phyloP scores from a whole-genome alignment of 2,888 invertebrate species.

The Drosophila niveifrons region DNA sequence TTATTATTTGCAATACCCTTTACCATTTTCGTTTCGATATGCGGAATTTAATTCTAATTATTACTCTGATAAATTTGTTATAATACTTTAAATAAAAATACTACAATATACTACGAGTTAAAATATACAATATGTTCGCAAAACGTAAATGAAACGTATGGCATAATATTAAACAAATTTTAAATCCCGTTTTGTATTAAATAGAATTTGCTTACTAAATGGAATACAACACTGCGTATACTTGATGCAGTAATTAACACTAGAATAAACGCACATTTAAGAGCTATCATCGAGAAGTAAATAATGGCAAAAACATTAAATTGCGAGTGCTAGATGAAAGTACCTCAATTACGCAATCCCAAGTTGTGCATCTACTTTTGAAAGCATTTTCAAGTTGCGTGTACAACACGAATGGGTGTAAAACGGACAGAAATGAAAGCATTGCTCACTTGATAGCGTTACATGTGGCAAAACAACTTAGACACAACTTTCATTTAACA shows the following conservation, averaged over 20 bases:
- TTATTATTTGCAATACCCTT: neutral
- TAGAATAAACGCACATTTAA: neutral
- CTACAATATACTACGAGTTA: no score
- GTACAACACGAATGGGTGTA: conserved; percentile 7
- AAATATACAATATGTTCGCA: no score
- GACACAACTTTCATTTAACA: conserved; percentile 39
- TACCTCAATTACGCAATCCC: neutral
- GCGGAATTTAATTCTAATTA: no score
- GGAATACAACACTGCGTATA: no score
- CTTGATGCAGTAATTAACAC: neutral
- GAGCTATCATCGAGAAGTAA: neutral
- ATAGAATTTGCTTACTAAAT: no score
- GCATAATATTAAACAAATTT: no score
- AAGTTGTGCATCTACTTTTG: conserved; percentile 18
- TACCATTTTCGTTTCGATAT: neutral
- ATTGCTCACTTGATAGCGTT: conserved; percentile 29
- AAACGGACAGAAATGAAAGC: conserved; percentile 28
- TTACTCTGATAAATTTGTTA: no score
- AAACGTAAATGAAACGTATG: no score
- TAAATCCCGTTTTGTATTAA: no score
- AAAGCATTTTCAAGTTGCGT: conserved; percentile 25
- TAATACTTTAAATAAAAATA: no score
- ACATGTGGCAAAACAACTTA: conserved; percentile 39
- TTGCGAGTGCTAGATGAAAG: conserved; percentile 6
- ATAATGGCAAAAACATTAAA: conserved; percentile 14